Conservation (phyloP, 2,113 vertebrate genomes). For the Phylloscopus whistleri region DNA sequence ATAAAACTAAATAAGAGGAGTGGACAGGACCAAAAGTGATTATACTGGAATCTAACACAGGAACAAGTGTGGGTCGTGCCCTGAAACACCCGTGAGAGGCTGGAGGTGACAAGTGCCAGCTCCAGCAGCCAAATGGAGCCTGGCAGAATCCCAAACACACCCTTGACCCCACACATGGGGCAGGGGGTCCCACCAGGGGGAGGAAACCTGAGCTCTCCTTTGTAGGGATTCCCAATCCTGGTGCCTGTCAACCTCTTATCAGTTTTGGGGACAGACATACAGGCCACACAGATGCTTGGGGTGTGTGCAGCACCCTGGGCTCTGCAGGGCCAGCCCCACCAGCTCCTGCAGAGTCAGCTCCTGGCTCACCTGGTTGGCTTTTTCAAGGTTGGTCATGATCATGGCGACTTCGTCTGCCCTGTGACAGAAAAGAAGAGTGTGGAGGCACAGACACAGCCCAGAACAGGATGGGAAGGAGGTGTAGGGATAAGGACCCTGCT, state of each 20-base stretch:
- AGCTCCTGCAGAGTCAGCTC: neutral
- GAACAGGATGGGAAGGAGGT: too few species aligned
- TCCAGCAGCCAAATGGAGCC: neutral
- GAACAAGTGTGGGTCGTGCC: neutral
- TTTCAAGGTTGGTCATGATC: conserved; percentile 93
- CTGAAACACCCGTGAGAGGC: neutral
- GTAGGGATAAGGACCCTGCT: accelerated
- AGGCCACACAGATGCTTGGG: accelerated
- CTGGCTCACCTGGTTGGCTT: conserved; percentile 90
- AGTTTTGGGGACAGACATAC: neutral
- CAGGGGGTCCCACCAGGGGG: accelerated
- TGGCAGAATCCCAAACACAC: neutral
- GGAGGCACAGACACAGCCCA: neutral
- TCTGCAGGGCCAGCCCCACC: neutral
- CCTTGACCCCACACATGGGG: neutral
- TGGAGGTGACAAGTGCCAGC: neutral
- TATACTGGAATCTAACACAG: neutral
- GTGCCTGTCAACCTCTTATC: accelerated
- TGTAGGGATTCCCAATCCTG: neutral
- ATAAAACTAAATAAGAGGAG: neutral
- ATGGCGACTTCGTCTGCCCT: conserved; percentile 89
- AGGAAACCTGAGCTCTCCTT: neutral
- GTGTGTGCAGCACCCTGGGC: neutral
- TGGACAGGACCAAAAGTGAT: neutral
- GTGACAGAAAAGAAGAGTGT: conserved; percentile 30